Base-by-base conservation (phyloP, 2,113 vertebrate species). In the Galemys pyrenaicus region DNA sequence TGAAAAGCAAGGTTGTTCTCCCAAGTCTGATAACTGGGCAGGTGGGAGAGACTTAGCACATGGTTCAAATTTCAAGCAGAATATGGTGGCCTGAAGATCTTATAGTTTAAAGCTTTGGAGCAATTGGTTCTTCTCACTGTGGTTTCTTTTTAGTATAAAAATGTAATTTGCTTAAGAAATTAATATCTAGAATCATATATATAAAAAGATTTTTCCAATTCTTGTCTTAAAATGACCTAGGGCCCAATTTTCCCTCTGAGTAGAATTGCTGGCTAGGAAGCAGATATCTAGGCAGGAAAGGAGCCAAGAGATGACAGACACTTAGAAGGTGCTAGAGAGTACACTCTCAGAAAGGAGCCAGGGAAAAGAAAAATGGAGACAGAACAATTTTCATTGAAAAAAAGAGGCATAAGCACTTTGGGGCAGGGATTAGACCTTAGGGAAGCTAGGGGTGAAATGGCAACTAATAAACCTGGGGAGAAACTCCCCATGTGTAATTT, bases 111-210 rank as follows among this genome's bases (percentile, higher is more conserved):
- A 90, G 73, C 41, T 83, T 75, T 64, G 28, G 17, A n/a, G 87
- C 62, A 12, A 51, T 9, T 70, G 39, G 11, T 70, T 90, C 46
- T 51, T 32, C 68, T 89, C 44, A 35, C 60, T 26, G 1, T 11
- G 37, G 49, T 58, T 82, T 68, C 28, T 39, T 37, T 81, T 75
- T 71, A 13, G 22, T 35, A 17, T 39, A 32, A 92, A 15, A 32
- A 71, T 54, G 44, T 82, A 26, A 56, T 96, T 85, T 85, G 39
- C 70, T 87, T 62, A 44, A 89, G 32, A 65, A 81, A 71, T 54
- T 7, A n/a, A 77, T 60, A 80, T 80, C 28, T 24, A 89, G 35
- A 71, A 30, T 9, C 64, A 80, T 79, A 12, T 75, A 92, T 91
- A 86, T 26, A 13, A 2, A 70, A 64, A 92, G 51, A 96, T 6